phyloP scores from a whole-genome alignment of 2,888 invertebrate genomes.

The Calliphora vomitoria region DNA sequence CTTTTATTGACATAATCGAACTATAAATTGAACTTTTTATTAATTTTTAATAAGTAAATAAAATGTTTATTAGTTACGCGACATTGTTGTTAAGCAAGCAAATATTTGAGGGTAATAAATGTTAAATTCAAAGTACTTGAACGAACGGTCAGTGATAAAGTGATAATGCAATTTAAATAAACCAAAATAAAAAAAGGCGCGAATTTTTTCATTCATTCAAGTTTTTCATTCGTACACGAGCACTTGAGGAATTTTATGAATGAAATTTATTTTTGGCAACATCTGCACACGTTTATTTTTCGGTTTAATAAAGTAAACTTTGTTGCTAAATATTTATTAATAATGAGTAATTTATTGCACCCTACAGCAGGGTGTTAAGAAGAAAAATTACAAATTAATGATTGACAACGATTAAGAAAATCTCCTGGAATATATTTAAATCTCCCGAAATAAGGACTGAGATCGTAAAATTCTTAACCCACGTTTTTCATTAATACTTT shows the following conservation, averaged over 20 bases:
- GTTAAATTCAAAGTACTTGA: conserved; percentile 38
- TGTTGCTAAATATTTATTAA: conserved; percentile 29
- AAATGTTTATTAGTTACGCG: conserved; percentile 1
- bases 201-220: conserved; percentile 56
- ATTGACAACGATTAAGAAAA: too few relatives aligned
- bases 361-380: background rate
- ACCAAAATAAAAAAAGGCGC: conserved; percentile 15
- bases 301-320: conserved; percentile 12
- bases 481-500: too few relatives aligned
- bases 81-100: conserved; percentile 47
- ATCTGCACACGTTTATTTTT: conserved; percentile 21
- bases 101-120: conserved; percentile 53
- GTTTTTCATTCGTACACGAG: background rate
- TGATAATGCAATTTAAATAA: background rate
- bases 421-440: too few relatives aligned
- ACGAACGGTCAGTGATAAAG: conserved; percentile 22
- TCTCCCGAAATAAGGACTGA: too few relatives aligned
- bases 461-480: too few relatives aligned
- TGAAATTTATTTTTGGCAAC: conserved; percentile 65
- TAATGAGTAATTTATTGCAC: conserved; percentile 34
- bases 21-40: conserved; percentile 27
- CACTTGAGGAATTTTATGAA: conserved; percentile 49
- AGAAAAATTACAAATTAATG: too few relatives aligned
- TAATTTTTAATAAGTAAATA: conserved; percentile 22
- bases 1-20: conserved; percentile 44